These are phyloP conservation scores for Xiphydria camelus DNA, from an alignment of 2,888 invertebrate genomes.

Conservation along the genomic window DNA sequence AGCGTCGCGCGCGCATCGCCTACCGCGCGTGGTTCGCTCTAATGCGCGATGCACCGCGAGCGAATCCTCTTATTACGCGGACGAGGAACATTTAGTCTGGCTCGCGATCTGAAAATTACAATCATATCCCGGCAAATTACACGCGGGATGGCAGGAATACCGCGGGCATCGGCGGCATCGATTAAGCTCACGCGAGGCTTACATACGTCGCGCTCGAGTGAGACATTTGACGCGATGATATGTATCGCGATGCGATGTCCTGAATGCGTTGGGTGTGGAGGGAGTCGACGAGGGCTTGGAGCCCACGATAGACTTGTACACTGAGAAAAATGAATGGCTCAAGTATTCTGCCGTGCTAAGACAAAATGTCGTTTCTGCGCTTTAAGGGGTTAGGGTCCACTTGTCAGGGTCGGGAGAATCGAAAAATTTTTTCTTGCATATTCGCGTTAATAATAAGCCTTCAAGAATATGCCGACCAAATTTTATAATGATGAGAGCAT, in stretches of 20 bases:
- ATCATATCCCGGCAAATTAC: slow-evolving; percentile 25
- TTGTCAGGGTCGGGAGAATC: too few relatives aligned
- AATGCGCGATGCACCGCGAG: slow-evolving; percentile 22
- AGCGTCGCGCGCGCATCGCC: too few relatives aligned
- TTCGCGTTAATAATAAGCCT: too few relatives aligned
- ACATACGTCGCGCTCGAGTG: slow-evolving; percentile 22
- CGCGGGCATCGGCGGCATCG: neutral
- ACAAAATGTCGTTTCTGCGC: too few relatives aligned
- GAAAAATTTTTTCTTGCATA: too few relatives aligned
- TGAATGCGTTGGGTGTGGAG: neutral
- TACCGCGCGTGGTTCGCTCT: slow-evolving; percentile 30
- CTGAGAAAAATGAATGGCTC: too few relatives aligned
- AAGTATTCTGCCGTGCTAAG: too few relatives aligned
- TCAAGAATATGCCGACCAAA: too few relatives aligned
- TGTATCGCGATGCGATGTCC: slow-evolving; percentile 1
- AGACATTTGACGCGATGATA: slow-evolving; percentile 28
- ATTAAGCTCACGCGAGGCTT: neutral
- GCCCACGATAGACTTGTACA: neutral
- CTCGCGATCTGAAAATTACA: slow-evolving; percentile 28
- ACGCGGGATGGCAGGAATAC: too few relatives aligned
- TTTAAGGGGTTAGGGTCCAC: too few relatives aligned
- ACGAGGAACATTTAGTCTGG: slow-evolving; percentile 27
- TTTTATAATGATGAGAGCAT: too few relatives aligned
- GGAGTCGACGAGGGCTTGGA: neutral
- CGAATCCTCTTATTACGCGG: slow-evolving; percentile 32